Evolutionary conservation across 2,888 invertebrate genomes (phyloP), one percentile per base, ranked within the genome.

Genomic region (Leptinotarsa haldemani): DNA sequence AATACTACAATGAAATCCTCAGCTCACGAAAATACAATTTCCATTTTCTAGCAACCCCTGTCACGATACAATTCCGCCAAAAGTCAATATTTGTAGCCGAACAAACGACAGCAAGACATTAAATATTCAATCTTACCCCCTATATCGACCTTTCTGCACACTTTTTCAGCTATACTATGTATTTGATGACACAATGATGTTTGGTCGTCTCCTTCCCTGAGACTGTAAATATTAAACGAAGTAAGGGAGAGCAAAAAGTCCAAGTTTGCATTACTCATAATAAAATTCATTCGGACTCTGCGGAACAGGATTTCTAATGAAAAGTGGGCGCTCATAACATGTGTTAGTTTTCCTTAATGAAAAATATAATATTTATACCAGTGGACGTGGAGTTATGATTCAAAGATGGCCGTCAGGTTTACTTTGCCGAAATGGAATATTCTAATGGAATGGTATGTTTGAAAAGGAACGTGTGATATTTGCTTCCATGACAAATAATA

Each of bases 51-150:
- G 71, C 71, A 71, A 66, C 18, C 52, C 53, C 65, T 65, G 69
- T 52, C 64, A 22, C 52, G 16, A 63, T n/a, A 69, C 69, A 71
- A 65, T 58, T 74, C 69, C 66, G 65, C 68, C 69, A 69, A 71
- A 71, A 74, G 74, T 65, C 71, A 71, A 72, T 74, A 74, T 74
- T 74, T 74, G 74, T 69, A 53, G 30, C 64, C 61, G 69, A 74
- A 74, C 69, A 74, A 74, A 74, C 69, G 64, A 74, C 71, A 74
- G 74, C 71, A 69, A 69, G 65, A 69, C 69, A 74, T 74, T 53
- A 52, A 67, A 67, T 67, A 67, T 67, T 67, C 67, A 53, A 67
- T 67, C 67, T 67, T 30, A 40, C 53, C 67, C 52, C 20, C 30
- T 20, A 50, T 46, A 67, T 53, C 30, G 71, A 65, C 66, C 66